Base-by-base conservation (phyloP, 2,797 vertebrate genomes). In the Parauchenoglanis punctatus region DNA sequence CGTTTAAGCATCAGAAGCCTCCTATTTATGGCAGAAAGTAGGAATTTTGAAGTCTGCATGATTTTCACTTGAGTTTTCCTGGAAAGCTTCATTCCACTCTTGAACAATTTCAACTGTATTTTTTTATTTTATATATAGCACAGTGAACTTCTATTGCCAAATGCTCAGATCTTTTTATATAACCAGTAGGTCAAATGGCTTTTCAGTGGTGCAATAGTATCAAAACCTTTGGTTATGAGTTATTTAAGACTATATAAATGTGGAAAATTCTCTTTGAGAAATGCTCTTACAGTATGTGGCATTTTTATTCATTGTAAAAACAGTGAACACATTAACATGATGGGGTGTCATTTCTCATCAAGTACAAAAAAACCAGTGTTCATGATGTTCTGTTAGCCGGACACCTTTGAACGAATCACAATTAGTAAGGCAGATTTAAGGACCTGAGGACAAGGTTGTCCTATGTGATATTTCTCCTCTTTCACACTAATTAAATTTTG, bases 401-500 rank as follows among this genome's bases (percentile, higher is more conserved):
- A 13, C 58, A 61, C 20, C 20, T 28, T 15, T 28, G 49, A 56
- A 77, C 52, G 7, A 28, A 31, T 77, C 75, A 20, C 12, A 81
- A 61, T 81, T 61, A 59, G 17, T 58, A 6, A 1, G 5, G 77
- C 28, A 23, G 20, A 80, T 80, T 44, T 61, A 17, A 23, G 77
- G 54, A 58, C 77, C 77, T 13, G 75, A 81, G 78, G 56, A 81
- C 31, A 35, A 31, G 10, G 56, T 20, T 80, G 77, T 59, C 77
- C 52, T 23, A 28, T 59, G 77, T 59, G 77, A 25, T 80, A 59
- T 59, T 80, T 58, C 77, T 80, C 31, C 77, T 59, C 54, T 80
- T 80, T 80, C 18, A 35, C 76, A 58, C 76, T 58, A 80, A 58
- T 80, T 35, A 58, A 78, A 78, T 78, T 56, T 10, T 81, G 31